These are phyloP conservation scores for Ruditapes philippinarum DNA, from an alignment of 1,140 invertebrate species.

Conservation along the genomic window DNA sequence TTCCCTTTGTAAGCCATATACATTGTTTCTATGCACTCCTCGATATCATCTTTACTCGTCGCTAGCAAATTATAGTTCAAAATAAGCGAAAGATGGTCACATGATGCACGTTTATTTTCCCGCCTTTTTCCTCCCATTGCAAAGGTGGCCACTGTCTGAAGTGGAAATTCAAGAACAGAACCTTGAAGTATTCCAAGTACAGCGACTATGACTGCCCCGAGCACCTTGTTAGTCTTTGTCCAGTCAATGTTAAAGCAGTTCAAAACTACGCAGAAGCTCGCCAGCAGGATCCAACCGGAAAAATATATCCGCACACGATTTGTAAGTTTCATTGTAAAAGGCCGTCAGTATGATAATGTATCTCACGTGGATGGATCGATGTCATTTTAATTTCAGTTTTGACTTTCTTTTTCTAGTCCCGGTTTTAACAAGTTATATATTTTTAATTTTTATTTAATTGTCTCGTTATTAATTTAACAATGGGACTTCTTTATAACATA, in stretches of 20 bases:
- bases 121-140: constrained; percentile 77
- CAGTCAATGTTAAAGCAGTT: constrained; percentile 82
- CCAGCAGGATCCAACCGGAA: constrained; percentile 69
- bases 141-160: constrained; percentile 80
- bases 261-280: constrained; percentile 68
- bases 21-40: constrained; percentile 82
- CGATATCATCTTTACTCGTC: constrained; percentile 78
- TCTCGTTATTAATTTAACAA: too few relatives aligned
- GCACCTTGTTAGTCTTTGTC: constrained; percentile 73
- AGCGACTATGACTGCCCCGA: constrained; percentile 76
- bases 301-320: constrained; percentile 72
- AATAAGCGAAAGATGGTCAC: constrained; percentile 75
- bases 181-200: constrained; percentile 80
- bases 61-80: constrained; percentile 84
- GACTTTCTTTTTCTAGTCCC: too few relatives aligned
- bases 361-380: too few relatives aligned
- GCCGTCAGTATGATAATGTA: constrained; percentile 72
- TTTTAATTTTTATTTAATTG: too few relatives aligned
- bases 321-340: too few relatives aligned
- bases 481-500: too few relatives aligned
- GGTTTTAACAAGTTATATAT: too few relatives aligned
- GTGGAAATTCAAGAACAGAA: constrained; percentile 79
- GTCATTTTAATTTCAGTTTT: too few relatives aligned
- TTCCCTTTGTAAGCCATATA: constrained; percentile 83
- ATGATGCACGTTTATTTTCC: constrained; percentile 54